phyloP scores from a whole-genome alignment of 1,140 invertebrate species.

The Brachionus koreanus region DNA sequence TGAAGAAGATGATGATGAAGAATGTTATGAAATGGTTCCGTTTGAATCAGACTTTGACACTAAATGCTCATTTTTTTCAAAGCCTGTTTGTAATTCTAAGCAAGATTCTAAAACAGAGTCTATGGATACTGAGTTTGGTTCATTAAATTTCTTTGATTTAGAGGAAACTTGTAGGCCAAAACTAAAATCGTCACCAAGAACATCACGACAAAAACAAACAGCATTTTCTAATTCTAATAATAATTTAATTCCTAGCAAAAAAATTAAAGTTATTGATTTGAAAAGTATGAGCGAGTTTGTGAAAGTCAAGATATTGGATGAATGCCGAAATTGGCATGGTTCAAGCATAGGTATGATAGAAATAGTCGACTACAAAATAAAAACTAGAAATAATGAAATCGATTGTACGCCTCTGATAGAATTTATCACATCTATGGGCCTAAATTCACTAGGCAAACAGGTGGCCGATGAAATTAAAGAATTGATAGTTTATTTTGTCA shows the following conservation, averaged over 20 bases:
- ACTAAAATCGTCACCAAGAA: background rate
- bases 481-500: background rate
- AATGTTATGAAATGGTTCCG: too few relatives aligned
- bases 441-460: background rate
- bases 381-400: background rate
- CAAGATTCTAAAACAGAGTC: too few relatives aligned
- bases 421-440: background rate
- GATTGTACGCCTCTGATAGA: background rate
- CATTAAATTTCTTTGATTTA: too few relatives aligned
- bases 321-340: background rate
- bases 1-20: too few relatives aligned
- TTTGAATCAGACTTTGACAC: too few relatives aligned
- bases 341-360: background rate
- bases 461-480: background rate
- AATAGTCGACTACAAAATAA: background rate
- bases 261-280: background rate
- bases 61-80: too few relatives aligned
- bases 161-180: too few relatives aligned
- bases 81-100: too few relatives aligned
- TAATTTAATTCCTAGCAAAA: background rate
- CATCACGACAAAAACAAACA: background rate
- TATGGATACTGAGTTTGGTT: too few relatives aligned
- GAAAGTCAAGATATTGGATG: background rate
- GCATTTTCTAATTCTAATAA: too few relatives aligned
- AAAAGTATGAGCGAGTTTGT: background rate